Percentiles rank a stretch among this genome's conserved stretches.
phyloP scores from a whole-genome alignment of 2,888 invertebrate species.

The Parapristionchus giblindavisi region DNA sequence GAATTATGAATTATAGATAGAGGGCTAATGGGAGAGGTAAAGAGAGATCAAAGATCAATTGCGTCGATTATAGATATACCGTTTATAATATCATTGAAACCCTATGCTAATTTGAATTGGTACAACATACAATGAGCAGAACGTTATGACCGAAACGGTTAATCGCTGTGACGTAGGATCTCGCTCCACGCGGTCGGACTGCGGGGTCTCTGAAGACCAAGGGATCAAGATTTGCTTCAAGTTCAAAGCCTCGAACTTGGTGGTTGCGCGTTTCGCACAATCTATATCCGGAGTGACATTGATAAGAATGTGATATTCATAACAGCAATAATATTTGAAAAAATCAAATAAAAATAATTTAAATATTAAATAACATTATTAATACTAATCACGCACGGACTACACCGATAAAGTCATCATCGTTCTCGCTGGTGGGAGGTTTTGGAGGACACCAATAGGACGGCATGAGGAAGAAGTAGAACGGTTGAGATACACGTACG shows the following conservation, averaged over 20 bases:
- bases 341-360: background rate
- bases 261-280: no score
- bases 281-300: no score
- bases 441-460: slow-evolving; percentile 73
- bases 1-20: no score
- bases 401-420: slow-evolving; percentile 21
- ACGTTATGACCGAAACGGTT: slow-evolving; percentile 85
- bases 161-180: slow-evolving; percentile 73
- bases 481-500: slow-evolving; percentile 74
- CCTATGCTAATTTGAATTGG: no score
- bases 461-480: slow-evolving; percentile 74
- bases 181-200: slow-evolving; percentile 70
- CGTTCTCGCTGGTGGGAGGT: background rate
- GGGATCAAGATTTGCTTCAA: background rate
- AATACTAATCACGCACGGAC: slow-evolving; percentile 9
- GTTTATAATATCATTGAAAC: no score
- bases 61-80: no score
- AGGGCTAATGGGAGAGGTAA: no score
- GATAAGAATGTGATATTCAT: no score
- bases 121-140: no score
- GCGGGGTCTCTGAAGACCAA: slow-evolving; percentile 17
- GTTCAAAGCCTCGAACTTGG: no score
- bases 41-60: no score
- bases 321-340: background rate
- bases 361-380: background rate